Percentiles rank a stretch among this genome's conserved stretches.
Evolutionary conservation across 1,140 invertebrate genomes (phyloP).

Genomic region (Drosophila pandora): DNA sequence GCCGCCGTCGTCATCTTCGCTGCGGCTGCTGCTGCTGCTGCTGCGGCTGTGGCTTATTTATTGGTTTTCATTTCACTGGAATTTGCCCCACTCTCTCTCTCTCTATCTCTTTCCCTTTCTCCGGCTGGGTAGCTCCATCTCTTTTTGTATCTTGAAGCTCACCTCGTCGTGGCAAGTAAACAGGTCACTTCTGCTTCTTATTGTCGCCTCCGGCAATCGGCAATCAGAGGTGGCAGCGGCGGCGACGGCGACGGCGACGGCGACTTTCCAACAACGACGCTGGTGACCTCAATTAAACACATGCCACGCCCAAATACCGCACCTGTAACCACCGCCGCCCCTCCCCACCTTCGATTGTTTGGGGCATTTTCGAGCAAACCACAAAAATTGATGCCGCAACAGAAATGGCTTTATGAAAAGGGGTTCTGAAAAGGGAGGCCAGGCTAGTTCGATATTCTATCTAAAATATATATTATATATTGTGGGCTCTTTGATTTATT

Average conservation of each 20-base stretch:
- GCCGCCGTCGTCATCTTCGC: conserved; percentile 7
- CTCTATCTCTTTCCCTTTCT: neutral
- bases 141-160: neutral
- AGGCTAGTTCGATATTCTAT: neutral
- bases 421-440: neutral
- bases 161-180: conserved; percentile 21
- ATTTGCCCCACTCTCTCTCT: conserved; percentile 33
- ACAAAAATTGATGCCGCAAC: conserved; percentile 47
- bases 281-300: conserved; percentile 53
- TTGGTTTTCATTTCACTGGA: conserved; percentile 59
- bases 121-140: conserved; percentile 6
- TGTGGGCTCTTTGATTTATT: conserved; percentile 25
- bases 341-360: conserved; percentile 27
- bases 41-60: conserved; percentile 35
- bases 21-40: neutral
- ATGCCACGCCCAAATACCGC: conserved; percentile 46
- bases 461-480: neutral
- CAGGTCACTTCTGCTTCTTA: conserved; percentile 34
- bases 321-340: conserved; percentile 16
- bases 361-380: conserved; percentile 29
- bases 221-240: too few species aligned
- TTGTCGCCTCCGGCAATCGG: conserved; percentile 8
- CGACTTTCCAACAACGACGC: conserved; percentile 28
- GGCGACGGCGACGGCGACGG: neutral
- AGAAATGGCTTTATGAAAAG: conserved; percentile 34